Base-by-base conservation (phyloP, 2,113 vertebrate species). In the Eudyptes chrysolophus region DNA sequence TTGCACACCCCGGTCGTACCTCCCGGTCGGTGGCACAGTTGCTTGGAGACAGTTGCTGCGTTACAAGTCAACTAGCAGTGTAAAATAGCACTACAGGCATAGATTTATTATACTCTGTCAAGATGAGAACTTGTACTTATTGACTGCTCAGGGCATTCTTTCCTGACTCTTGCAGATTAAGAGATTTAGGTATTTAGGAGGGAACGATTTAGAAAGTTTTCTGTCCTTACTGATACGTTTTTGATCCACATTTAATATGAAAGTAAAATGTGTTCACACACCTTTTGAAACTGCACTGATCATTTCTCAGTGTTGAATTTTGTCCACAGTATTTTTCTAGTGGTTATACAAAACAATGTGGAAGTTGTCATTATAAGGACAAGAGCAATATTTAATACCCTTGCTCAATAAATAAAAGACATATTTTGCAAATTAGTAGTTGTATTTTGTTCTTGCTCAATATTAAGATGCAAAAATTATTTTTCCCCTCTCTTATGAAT, bases 31-130 rank as follows among this genome's bases (percentile, higher is more conserved):
- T 68, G 93, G 97, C 97, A 97, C 54, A 87, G 99, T 99, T 99
- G 99, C 99, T 98, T 98, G 97, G 99, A 98, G 95, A 99, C 98
- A 26, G 98, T 98, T 99, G 98, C 99, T 87, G 98, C 44, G 98
- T 97, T 98, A 98, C 98, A 85, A 97, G 98, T 97, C 97, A 96
- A 94, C 94, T 89, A 94, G 98, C 66, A 81, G 96, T 81, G 88
- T 84, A 86, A 88, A 98, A 97, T 9, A 96, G 96, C 94, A 84
- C 92, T 93, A 93, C 84, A n/a, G 93, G 90, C 95, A 95, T 46
- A 30, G 72, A 90, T 21, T 76, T 70, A 46, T 46, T 87, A 77
- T 27, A 30, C 70, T 54, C 95, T 46, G 71, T 83, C 89, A 75
- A 52, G 91, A 89, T 92, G 88, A 85, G 90, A 60, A 58, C 93